A percentile compares a stretch with the other conserved stretches of the same genome.
These are phyloP conservation scores for Clistopyga incitator DNA, from an alignment of 2,888 invertebrate genomes.

Conservation along the genomic window DNA sequence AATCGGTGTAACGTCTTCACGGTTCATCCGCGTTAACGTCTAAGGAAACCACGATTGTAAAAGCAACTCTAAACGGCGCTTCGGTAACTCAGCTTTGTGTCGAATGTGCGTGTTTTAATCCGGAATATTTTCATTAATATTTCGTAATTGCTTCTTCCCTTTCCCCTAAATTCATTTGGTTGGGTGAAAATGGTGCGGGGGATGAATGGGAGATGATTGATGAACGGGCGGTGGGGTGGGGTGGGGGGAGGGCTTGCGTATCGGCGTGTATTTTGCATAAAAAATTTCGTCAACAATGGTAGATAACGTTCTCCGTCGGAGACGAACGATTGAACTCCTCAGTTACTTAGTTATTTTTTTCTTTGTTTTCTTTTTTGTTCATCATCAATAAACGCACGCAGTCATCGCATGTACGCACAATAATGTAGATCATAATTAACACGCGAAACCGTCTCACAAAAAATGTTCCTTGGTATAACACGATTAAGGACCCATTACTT, in stretches of 20 bases:
- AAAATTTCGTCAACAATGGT: conserved; percentile 69
- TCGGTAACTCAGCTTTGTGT: conserved; percentile 65
- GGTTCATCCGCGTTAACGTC: conserved; percentile 44
- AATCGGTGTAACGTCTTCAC: conserved; percentile 22
- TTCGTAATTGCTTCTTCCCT: conserved; percentile 21
- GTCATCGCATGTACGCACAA: conserved; percentile 77
- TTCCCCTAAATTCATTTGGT: conserved; percentile 34
- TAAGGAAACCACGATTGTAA: conserved; percentile 38
- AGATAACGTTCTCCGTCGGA: conserved; percentile 66
- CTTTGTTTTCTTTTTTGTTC: conserved; percentile 70
- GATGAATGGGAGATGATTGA: conserved; percentile 29
- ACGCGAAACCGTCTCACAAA: conserved; percentile 65
- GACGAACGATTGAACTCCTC: conserved; percentile 65
- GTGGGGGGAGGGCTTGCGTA: conserved; percentile 13
- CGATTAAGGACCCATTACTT: conserved; percentile 53
- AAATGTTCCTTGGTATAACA: conserved; percentile 58
- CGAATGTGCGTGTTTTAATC: conserved; percentile 80
- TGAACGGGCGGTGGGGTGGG: neutral
- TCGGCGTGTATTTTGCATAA: conserved; percentile 61
- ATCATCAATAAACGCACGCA: conserved; percentile 78
- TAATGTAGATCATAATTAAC: conserved; percentile 67
- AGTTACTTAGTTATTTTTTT: conserved; percentile 55
- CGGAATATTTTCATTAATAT: conserved; percentile 38
- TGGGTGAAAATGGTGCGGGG: conserved; percentile 20
- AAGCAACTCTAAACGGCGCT: conserved; percentile 48